A percentile compares a stretch with the other conserved stretches of the same genome.
Evolutionary conservation across 2,797 vertebrate species (phyloP).

Genomic region (Potorous gilbertii): DNA sequence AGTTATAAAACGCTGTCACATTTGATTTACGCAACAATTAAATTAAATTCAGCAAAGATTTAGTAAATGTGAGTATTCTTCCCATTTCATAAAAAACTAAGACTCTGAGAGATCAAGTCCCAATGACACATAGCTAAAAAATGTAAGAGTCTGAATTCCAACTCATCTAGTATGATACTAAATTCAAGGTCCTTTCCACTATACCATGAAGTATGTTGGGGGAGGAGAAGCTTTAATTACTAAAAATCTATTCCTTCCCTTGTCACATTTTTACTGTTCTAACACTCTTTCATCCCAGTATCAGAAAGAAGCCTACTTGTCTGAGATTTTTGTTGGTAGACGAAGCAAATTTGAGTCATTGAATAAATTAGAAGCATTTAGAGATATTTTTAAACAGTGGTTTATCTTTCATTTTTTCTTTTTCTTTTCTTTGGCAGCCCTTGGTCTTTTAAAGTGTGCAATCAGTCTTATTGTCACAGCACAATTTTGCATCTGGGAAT

Average conservation of each 20-base stretch:
- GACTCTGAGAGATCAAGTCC: not conserved
- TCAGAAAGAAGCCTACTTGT: slow-evolving; percentile 65
- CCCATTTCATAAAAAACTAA: not conserved
- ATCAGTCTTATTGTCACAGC: slow-evolving; percentile 58
- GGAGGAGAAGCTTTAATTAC: slow-evolving; percentile 36
- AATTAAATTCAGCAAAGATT: not conserved
- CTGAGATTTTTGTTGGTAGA: slow-evolving; percentile 14
- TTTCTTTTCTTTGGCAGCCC: slow-evolving; percentile 30
- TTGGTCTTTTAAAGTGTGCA: slow-evolving; percentile 58
- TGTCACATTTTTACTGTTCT: slow-evolving; percentile 63
- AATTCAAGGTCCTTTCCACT: not conserved
- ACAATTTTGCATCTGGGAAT: slow-evolving; percentile 48
- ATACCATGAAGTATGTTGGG: not conserved
- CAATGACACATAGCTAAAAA: not conserved
- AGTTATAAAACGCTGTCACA: not conserved
- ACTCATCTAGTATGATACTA: not conserved
- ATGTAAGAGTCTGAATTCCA: not conserved
- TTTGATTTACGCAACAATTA: not conserved
- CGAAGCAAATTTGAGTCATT: slow-evolving; percentile 63
- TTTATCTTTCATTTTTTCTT: slow-evolving; percentile 65
- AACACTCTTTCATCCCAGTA: slow-evolving; percentile 51
- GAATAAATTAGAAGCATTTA: slow-evolving; percentile 61
- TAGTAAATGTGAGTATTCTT: not conserved
- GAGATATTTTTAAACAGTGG: slow-evolving; percentile 50
- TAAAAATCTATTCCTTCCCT: slow-evolving; percentile 67